Evolutionary conservation across 2,113 vertebrate species (phyloP).

Genomic region (Synchiropus splendidus): DNA sequence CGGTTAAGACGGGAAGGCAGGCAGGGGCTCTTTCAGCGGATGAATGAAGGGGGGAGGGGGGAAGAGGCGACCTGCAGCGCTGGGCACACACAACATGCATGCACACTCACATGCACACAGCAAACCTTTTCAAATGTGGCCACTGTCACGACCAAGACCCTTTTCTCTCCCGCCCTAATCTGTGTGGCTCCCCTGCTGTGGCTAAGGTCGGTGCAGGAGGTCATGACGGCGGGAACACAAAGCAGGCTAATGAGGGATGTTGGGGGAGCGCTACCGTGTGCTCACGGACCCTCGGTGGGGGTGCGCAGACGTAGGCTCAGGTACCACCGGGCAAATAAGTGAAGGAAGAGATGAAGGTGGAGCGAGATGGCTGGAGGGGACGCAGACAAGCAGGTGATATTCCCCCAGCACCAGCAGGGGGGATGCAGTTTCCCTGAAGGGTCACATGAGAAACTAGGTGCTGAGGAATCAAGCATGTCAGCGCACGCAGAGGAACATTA

Average conservation of each 20-base stretch:
- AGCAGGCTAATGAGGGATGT: neutral
- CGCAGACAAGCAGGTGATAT: too few relatives aligned
- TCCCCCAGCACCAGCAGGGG: too few relatives aligned
- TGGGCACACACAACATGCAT: conserved; percentile 5
- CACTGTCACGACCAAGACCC: conserved; percentile 31
- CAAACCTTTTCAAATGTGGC: conserved; percentile 26
- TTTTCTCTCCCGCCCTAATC: conserved; percentile 33
- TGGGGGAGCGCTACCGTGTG: conserved; percentile 4
- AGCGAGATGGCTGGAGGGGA: too few relatives aligned
- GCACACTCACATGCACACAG: conserved; percentile 15
- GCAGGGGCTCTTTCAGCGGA: conserved; percentile 65
- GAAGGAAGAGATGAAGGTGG: conserved; percentile 4
- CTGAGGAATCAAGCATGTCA: too few relatives aligned
- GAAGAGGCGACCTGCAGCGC: conserved; percentile 47
- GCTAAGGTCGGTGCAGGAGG: conserved; percentile 13
- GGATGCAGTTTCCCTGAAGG: too few relatives aligned
- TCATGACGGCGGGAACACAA: conserved; percentile 1
- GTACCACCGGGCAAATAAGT: conserved; percentile 8
- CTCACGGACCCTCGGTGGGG: too few relatives aligned
- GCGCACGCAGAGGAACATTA: too few relatives aligned
- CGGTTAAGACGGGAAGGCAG: conserved; percentile 65
- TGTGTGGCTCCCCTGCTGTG: conserved; percentile 27
- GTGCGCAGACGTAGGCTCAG: conserved; percentile 3
- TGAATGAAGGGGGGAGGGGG: conserved; percentile 59
- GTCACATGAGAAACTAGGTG: too few relatives aligned